Evolutionary conservation across 2,113 vertebrate species (phyloP), one percentile per base, ranked within the genome.

Genomic region (Coptodon bakossiorum): DNA sequence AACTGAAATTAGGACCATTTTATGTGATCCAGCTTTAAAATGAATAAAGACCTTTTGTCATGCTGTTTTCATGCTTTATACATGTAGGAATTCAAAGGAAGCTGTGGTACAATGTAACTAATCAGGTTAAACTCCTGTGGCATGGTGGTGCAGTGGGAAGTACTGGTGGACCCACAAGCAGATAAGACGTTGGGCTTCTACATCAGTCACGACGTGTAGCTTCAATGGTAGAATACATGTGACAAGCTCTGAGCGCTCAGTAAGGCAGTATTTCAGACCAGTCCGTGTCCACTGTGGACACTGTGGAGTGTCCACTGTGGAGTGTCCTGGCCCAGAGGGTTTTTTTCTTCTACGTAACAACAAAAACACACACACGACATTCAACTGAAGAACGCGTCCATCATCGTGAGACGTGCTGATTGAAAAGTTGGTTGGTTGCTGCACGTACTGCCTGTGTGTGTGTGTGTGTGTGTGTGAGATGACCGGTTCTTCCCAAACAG

Each of bases 191-290:
- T 24, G 5, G 14, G 29, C 0, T 34, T 34, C 59, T 36, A 38
- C 34, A 66, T 8, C 19, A 38, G 61, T 31, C 57, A 61, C 14
- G 27, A 31, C 5, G 27, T 13, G 61, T 13, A 3, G 10, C 1
- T n/a, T 38, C 17, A 22, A 3, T 66, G 61, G 38, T 24, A 24
- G 12, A 71, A 43, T 43, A 24, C 3, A n/a, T 24, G 53, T 24
- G 31, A 63, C 9, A 3, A 63, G 59, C 66, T 71, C 6, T 14
- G 36, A 43, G 36, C 12, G 3, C 36, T 13, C 36, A 24, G 12
- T 9, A 8, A 43, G 36, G n/a, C 12, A 6, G n/a, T 0, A 4
- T 43, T 27, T 71, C 13, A 24, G 40, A 13, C 0, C 38, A 1
- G 36, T 43, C 2, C 0, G 2, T 36, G 16, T 68, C 36, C 63